Evolutionary conservation across 2,888 invertebrate genomes (phyloP).

Genomic region (Parnassius mnemosyne): DNA sequence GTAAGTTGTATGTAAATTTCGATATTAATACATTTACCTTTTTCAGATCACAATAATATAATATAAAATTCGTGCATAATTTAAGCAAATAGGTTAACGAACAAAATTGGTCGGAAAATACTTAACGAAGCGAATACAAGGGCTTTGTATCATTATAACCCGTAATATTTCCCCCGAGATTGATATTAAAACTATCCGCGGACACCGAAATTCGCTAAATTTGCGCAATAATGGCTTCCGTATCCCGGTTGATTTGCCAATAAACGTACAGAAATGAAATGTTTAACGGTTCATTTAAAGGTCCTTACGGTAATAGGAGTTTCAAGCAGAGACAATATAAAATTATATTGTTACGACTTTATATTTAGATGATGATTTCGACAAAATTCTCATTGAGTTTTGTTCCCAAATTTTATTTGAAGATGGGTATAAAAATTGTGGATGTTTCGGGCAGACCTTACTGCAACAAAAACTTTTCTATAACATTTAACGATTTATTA

Average conservation of each 20-base stretch:
- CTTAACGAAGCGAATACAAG: constrained; percentile 52
- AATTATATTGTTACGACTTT: constrained; percentile 16
- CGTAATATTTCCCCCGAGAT: constrained; percentile 62
- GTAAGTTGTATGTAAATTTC: too few species aligned
- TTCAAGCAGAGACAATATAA: constrained; percentile 36
- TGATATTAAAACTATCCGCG: constrained; percentile 53
- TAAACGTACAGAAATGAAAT: constrained; percentile 63
- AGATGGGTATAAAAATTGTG: too few species aligned
- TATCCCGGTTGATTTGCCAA: constrained; percentile 62
- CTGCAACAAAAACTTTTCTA: neutral
- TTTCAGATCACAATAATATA: too few species aligned
- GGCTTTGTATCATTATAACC: constrained; percentile 65
- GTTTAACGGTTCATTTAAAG: constrained; percentile 61
- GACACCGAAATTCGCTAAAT: constrained; percentile 52
- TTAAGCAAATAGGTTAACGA: constrained; percentile 24
- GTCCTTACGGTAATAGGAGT: constrained; percentile 33
- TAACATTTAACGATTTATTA: too few species aligned
- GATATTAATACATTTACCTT: too few species aligned
- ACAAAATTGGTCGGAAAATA: constrained; percentile 33
- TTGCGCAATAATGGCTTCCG: constrained; percentile 56
- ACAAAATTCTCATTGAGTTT: too few species aligned
- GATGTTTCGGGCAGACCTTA: too few species aligned
- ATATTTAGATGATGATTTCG: neutral
- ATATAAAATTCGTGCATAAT: constrained; percentile 4
- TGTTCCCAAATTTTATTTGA: too few species aligned